Percentiles rank a stretch among this genome's conserved stretches.
phyloP scores from a whole-genome alignment of 2,797 vertebrate genomes.

The Cryptoblepharus egeriae region DNA sequence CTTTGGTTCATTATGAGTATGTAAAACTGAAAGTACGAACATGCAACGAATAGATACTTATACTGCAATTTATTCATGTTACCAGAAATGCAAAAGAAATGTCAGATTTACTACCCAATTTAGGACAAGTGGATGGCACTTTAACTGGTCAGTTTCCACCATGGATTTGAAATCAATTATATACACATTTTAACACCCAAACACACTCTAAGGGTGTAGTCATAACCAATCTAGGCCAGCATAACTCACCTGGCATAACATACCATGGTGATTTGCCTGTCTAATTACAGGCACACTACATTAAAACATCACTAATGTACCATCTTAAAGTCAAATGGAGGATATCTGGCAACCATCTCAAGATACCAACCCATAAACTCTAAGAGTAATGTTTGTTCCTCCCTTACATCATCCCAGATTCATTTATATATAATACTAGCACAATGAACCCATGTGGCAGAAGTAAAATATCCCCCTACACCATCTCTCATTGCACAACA shows the following conservation, averaged over 20 bases:
- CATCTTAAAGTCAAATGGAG: not conserved
- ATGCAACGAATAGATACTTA: constrained; percentile 47
- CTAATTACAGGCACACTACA: not conserved
- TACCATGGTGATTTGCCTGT: too few relatives aligned
- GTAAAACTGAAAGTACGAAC: constrained; percentile 73
- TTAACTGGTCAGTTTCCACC: constrained; percentile 38
- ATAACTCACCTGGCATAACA: too few relatives aligned
- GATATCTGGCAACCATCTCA: not conserved
- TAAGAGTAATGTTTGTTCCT: not conserved
- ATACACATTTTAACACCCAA: accelerated
- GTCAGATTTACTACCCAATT: constrained; percentile 41
- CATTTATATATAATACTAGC: not conserved
- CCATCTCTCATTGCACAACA: too few relatives aligned
- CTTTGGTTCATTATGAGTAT: constrained; percentile 66
- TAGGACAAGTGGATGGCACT: constrained; percentile 68
- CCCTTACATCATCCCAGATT: not conserved
- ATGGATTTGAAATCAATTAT: constrained; percentile 18
- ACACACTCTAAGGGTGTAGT: accelerated
- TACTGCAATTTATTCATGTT: constrained; percentile 52
- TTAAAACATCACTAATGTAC: not conserved
- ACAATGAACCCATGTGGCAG: not conserved
- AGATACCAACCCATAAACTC: not conserved
- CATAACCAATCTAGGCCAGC: too few relatives aligned
- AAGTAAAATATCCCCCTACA: too few relatives aligned
- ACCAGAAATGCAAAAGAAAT: constrained; percentile 63